Conservation (phyloP, 2,888 invertebrate genomes). For the Pristionchus entomophagus region DNA sequence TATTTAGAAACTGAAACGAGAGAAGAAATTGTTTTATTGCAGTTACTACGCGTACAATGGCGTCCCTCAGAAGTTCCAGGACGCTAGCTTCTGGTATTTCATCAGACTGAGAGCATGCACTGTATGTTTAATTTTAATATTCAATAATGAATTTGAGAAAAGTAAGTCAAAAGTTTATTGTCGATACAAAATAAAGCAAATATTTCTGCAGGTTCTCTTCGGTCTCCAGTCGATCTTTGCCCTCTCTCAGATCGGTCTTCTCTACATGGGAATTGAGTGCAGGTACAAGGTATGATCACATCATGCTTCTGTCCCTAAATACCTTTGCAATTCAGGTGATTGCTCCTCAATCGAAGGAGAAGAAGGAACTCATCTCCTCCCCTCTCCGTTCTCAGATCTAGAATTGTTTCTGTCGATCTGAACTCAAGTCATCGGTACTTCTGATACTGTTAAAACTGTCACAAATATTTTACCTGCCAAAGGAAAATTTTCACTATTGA, state of each 20-base stretch:
- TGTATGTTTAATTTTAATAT: slow-evolving; percentile 1
- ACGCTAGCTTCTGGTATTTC: slow-evolving; percentile 47
- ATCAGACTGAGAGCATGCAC: slow-evolving; percentile 42
- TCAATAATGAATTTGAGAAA: background rate
- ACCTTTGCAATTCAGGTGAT: background rate
- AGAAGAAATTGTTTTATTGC: too few species aligned
- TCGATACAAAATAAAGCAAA: background rate
- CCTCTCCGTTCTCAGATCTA: slow-evolving; percentile 4
- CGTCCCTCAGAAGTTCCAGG: slow-evolving; percentile 45
- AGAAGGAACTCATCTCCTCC: slow-evolving; percentile 3
- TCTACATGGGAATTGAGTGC: slow-evolving; percentile 47
- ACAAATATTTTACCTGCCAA: background rate
- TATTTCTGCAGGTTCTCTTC: slow-evolving; percentile 40
- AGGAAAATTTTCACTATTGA: too few species aligned
- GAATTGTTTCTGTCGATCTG: background rate
- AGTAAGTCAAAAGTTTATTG: background rate
- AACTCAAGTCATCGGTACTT: background rate
- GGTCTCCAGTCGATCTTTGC: slow-evolving; percentile 44
- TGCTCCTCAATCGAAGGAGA: background rate
- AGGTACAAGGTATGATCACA: slow-evolving; percentile 31
- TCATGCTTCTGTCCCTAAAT: background rate
- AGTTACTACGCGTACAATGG: slow-evolving; percentile 48
- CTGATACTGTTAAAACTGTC: background rate
- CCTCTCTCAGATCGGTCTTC: slow-evolving; percentile 37
- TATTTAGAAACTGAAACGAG: too few species aligned